phyloP scores from a whole-genome alignment of 2,113 vertebrate species.

The Vidua chalybeata region DNA sequence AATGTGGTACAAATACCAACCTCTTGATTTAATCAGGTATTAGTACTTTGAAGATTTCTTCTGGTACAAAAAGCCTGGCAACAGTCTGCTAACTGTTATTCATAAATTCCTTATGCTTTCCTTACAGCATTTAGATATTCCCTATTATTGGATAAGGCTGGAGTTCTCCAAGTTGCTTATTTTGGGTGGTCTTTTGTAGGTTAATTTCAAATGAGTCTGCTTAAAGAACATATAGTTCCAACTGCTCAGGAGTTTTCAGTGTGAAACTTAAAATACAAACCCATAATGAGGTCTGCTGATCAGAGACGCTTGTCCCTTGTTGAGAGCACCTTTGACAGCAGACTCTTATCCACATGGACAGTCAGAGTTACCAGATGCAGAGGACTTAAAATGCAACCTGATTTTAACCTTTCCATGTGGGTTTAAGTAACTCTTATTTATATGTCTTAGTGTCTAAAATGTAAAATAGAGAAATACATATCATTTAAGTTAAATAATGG shows the following conservation, averaged over 20 bases:
- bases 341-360: background rate
- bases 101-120: background rate
- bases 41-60: background rate
- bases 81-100: background rate
- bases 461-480: background rate
- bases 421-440: background rate
- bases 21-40: constrained; percentile 96
- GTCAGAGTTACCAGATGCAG: background rate
- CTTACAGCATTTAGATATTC: background rate
- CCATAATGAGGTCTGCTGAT: background rate
- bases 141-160: background rate
- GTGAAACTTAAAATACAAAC: background rate
- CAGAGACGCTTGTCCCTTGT: background rate
- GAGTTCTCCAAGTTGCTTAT: background rate
- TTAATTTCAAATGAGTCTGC: background rate
- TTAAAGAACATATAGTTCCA: background rate
- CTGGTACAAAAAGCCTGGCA: background rate
- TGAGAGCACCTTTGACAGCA: background rate
- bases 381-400: background rate
- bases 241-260: background rate
- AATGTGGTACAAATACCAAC: constrained; percentile 99
- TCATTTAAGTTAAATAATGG: background rate
- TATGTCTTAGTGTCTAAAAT: background rate
- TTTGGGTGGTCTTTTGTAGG: background rate
- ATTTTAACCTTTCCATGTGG: background rate